Base-by-base conservation (phyloP, 2,113 vertebrate species). In the Galeopterus variegatus region DNA sequence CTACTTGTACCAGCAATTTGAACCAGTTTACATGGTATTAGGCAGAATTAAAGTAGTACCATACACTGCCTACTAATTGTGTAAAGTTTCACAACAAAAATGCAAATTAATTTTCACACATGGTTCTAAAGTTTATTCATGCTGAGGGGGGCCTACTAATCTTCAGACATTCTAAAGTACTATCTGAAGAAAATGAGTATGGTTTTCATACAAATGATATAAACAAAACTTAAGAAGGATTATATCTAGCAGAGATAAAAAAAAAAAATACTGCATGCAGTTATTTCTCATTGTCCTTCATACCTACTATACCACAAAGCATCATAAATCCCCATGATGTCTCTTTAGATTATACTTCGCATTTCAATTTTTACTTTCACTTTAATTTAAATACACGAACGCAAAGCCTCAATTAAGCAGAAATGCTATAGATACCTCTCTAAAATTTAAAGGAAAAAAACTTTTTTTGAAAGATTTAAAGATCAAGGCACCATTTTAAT, bases 401-500 rank as follows among this genome's bases (percentile, higher is more conserved):
- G n/a, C 36, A 62, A 86, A 93, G 72, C 31, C 90, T 77, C 54
- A 67, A 79, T 85, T 94, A 92, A 79, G 62, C 26, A 95, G 50
- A 93, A 96, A 96, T 80, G 36, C 26, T 69, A 92, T 6, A 12
- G 36, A 81, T 33, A 96, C 84, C 6, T 31, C 50, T 79, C 52
- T 87, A 87, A 91, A 70, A 90, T 70, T 87, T 80, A 90, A 93
- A 77, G 82, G 8, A 92, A 93, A 93, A 92, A 93, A 93, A 80
- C 21, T 73, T 62, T 28, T 73, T 36, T 90, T 94, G 36, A 86
- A 90, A 91, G 45, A 96, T 41, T 70, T 90, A 87, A 93, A 79
- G 48, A 73, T 65, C 1, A 76, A 72, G 19, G 18, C 11, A 21
- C 28, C 41, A 41, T 70, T 64, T 58, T 79, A 60, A 75, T 15